Evolutionary conservation across 2,888 invertebrate genomes (phyloP), one percentile per base, ranked within the genome.

Genomic region (Tipula confusa): DNA sequence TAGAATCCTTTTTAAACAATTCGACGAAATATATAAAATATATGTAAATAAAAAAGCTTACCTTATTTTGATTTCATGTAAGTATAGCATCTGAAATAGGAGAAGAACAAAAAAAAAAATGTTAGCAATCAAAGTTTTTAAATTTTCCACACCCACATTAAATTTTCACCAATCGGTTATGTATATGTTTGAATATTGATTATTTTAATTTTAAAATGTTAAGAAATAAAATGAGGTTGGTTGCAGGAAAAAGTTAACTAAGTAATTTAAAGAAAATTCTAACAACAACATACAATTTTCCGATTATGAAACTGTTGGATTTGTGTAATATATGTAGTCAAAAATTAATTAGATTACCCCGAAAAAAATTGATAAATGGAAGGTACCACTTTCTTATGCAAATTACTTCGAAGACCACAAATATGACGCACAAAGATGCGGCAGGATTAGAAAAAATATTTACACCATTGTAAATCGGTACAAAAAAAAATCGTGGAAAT

Each of bases 331-430:
- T 48, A 5, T 18, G 7, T 24, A 11, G 11, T 24, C 24, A 64
- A 9, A 24, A 64, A 24, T 64, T 64, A 64, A 64, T 64, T 64
- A 24, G 64, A 64, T 64, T 24, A 18, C 18, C 24, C 64, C 64
- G 64, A 64, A 64, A 64, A 64, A 64, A 64, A 64, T 64, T 64
- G 64, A 64, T 64, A 64, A 64, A 24, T 64, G 64, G 24, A 64
- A 64, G 64, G 64, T 24, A 64, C 64, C 64, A 64, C 24, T 64
- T 64, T 64, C 64, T 64, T 64, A 64, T 64, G 64, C 64, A 64
- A 64, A 64, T 64, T 64, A 6, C 24, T 64, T 13, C 15, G 15
- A 43, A 43, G 15, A 18, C 4, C 2, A 64, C 24, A 64, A 64
- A 24, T 2, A 15, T n/a, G n/a, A n/a, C n/a, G 43, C 15, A 24